A percentile compares a stretch with the other conserved stretches of the same genome.
Evolutionary conservation across 2,888 invertebrate species (phyloP).

Genomic region (Sialis lutaria): DNA sequence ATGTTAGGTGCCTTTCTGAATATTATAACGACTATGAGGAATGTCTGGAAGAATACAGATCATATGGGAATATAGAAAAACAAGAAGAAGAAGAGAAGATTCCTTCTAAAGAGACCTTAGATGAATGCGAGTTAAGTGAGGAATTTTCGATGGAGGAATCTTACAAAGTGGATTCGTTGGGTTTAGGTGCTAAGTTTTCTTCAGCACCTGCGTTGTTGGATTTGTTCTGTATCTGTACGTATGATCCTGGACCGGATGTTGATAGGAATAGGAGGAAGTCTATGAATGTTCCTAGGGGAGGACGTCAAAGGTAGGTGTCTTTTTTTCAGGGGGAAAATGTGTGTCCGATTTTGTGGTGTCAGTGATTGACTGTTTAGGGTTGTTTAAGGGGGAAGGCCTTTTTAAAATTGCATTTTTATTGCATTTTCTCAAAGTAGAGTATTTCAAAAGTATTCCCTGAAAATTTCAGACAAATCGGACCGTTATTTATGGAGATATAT

Average conservation of each 20-base stretch:
- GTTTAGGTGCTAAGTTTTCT: slow-evolving; percentile 29
- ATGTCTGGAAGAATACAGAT: slow-evolving; percentile 34
- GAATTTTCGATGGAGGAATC: slow-evolving; percentile 23
- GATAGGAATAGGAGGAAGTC: slow-evolving; percentile 33
- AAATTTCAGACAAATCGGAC: no score
- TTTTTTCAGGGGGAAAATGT: no score
- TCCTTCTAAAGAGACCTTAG: slow-evolving; percentile 8
- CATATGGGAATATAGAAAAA: slow-evolving; percentile 10
- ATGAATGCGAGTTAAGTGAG: slow-evolving; percentile 16
- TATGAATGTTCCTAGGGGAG: slow-evolving; percentile 22
- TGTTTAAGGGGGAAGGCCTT: no score
- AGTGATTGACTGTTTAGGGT: no score
- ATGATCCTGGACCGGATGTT: slow-evolving; percentile 28
- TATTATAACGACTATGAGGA: slow-evolving; percentile 47
- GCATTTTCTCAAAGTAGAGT: no score
- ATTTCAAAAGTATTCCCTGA: no score
- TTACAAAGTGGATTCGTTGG: slow-evolving; percentile 19
- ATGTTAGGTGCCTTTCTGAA: slow-evolving; percentile 27
- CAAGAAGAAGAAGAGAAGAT: background rate
- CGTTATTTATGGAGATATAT: no score
- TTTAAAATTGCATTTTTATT: no score
- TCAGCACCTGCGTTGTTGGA: slow-evolving; percentile 35
- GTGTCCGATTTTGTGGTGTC: no score
- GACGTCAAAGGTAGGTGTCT: slow-evolving; percentile 12
- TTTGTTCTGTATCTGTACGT: slow-evolving; percentile 23